phyloP scores from a whole-genome alignment of 2,797 vertebrate genomes.

The Morelia viridis region DNA sequence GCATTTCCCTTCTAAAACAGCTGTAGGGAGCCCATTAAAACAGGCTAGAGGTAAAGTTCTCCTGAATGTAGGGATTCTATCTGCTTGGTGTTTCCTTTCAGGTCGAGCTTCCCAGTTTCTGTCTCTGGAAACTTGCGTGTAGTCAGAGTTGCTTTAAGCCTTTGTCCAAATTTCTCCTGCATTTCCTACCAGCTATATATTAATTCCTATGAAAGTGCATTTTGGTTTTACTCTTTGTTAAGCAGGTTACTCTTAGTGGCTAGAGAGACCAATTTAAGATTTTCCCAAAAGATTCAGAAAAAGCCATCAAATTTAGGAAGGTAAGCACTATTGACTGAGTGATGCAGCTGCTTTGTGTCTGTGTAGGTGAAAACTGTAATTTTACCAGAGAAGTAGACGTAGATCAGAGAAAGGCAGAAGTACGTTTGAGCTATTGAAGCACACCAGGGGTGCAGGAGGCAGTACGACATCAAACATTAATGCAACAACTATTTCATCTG shows the following conservation, averaged over 20 bases:
- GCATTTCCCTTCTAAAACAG: no score
- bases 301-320: not conserved
- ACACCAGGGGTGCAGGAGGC: no score
- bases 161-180: not conserved
- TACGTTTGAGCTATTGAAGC: no score
- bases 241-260: not conserved
- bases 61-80: not conserved
- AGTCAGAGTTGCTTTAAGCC: not conserved
- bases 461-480: no score
- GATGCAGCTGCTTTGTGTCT: not conserved
- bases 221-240: not conserved
- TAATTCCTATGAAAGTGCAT: not conserved
- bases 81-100: not conserved
- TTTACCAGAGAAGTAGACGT: no score
- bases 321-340: not conserved
- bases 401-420: no score
- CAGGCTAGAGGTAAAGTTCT: not conserved
- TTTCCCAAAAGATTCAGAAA: not conserved
- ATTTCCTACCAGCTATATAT: not conserved
- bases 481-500: no score
- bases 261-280: not conserved
- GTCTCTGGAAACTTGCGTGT: not conserved
- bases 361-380: no score
- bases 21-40: no score
- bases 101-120: not conserved